These are phyloP conservation scores for Belgica antarctica DNA, from an alignment of 2,888 invertebrate species.

Conservation along the genomic window DNA sequence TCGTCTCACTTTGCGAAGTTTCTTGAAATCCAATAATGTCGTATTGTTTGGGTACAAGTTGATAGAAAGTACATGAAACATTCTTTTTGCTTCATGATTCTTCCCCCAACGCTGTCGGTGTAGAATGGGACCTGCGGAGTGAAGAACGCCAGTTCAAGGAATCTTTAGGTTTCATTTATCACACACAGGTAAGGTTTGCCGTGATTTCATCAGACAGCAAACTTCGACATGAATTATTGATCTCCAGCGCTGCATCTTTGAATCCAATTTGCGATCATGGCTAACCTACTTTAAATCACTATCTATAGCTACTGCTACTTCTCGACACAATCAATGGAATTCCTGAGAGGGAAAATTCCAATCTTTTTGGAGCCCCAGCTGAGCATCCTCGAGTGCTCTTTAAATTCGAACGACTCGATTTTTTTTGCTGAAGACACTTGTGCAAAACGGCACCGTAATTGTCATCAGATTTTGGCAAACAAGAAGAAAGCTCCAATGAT, in stretches of 20 bases:
- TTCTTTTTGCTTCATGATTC: constrained; percentile 9
- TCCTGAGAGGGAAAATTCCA: no score
- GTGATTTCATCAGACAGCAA: no score
- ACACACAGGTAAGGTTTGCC: neutral
- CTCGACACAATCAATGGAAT: no score
- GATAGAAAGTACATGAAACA: neutral
- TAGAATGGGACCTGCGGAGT: no score
- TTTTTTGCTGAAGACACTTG: neutral
- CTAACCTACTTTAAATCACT: no score
- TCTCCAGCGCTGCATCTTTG: no score
- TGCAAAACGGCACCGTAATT: neutral
- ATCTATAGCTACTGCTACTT: no score
- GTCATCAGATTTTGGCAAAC: constrained; percentile 13
- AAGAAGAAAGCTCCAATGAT: neutral
- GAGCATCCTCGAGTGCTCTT: neutral
- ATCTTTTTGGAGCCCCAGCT: no score
- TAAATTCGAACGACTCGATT: neutral
- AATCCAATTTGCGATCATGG: no score
- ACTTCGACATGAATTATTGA: neutral
- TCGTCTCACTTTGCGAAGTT: neutral
- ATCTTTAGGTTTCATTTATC: neutral
- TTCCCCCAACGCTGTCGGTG: no score
- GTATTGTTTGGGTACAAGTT: neutral
- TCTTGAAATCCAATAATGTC: constrained; percentile 39
- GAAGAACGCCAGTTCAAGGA: neutral